Evolutionary conservation across 2,113 vertebrate genomes (phyloP).

Genomic region (Tachysurus fulvidraco): DNA sequence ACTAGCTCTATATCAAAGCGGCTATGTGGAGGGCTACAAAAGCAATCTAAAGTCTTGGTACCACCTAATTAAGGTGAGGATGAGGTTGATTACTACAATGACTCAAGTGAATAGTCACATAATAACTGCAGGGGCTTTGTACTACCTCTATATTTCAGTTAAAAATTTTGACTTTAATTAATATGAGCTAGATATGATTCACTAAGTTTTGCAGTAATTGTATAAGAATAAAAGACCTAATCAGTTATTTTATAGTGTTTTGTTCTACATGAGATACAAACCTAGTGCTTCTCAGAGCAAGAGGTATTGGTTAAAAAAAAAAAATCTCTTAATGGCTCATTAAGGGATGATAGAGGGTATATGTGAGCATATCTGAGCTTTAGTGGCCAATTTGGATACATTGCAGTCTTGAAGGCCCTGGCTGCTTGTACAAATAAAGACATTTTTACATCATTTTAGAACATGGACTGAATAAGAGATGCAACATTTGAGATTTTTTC

Average conservation of each 20-base stretch:
- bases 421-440: not conserved
- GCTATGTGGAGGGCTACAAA: not conserved
- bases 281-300: not conserved
- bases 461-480: constrained; percentile 19
- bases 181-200: not conserved
- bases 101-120: not conserved
- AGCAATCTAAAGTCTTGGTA: not conserved
- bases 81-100: not conserved
- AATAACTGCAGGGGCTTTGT: not conserved
- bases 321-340: not conserved
- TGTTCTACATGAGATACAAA: not conserved
- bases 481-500: constrained; percentile 18
- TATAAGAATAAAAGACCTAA: not conserved
- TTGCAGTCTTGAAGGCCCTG: not conserved
- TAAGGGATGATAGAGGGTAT: not conserved
- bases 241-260: not conserved
- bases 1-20: not conserved
- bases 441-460: not conserved
- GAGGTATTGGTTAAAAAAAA: not conserved
- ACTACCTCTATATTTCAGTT: not conserved
- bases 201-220: not conserved
- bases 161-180: not conserved
- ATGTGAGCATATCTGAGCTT: not conserved
- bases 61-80: not conserved
- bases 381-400: not conserved